Evolutionary conservation across 2,888 invertebrate genomes (phyloP).

Genomic region (Chymomyza procnemis): DNA sequence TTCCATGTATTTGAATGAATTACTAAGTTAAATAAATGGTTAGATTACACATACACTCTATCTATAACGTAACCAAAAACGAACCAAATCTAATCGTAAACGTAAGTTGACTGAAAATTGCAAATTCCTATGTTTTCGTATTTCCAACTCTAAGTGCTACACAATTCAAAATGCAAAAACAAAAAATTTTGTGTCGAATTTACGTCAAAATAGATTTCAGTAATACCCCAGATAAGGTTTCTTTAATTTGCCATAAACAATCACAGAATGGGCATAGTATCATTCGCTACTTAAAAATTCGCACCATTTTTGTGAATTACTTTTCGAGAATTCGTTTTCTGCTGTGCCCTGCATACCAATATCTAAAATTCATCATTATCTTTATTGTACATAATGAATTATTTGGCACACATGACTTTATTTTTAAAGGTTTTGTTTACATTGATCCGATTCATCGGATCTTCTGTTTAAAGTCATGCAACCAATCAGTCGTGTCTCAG

Average conservation of each 20-base stretch:
- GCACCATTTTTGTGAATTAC: neutral
- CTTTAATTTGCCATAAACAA: no score
- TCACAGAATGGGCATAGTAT: neutral
- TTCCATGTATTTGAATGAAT: no score
- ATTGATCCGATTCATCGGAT: slow-evolving; percentile 8
- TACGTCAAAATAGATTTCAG: no score
- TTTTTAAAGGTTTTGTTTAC: slow-evolving; percentile 60
- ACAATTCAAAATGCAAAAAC: no score
- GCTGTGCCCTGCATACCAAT: neutral
- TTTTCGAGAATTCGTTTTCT: neutral
- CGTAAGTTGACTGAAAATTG: neutral
- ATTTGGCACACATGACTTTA: slow-evolving; percentile 36
- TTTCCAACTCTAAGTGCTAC: no score
- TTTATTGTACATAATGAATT: neutral
- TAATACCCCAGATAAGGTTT: no score
- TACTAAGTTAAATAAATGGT: no score
- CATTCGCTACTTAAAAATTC: slow-evolving; percentile 17
- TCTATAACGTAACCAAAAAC: no score
- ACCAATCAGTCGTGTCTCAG: neutral
- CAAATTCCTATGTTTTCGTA: neutral
- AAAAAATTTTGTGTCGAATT: no score
- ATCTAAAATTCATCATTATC: neutral
- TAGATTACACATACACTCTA: no score
- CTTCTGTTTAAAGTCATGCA: neutral
- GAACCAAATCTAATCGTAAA: no score